Evolutionary conservation across 64 coral and sea anemone genomes (phyloP).

Genomic region (Montipora capricornis): DNA sequence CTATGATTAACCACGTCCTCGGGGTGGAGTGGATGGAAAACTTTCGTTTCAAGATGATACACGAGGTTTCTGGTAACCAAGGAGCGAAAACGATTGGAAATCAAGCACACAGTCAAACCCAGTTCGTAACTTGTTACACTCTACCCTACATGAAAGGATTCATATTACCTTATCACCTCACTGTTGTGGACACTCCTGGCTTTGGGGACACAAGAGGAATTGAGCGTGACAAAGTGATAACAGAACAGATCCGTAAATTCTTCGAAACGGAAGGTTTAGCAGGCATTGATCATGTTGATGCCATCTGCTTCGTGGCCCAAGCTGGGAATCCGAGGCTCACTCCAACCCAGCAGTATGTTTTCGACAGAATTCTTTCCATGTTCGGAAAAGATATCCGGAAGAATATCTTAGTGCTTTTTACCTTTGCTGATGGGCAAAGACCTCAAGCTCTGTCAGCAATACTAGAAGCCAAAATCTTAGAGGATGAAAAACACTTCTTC

Average conservation of each 20-base stretch:
- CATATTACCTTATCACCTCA: constrained; percentile 36
- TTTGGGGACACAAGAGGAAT: constrained; percentile 46
- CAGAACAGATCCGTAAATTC: constrained; percentile 37
- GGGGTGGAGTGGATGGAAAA: constrained; percentile 43
- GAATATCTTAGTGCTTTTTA: constrained; percentile 62
- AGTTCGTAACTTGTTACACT: constrained; percentile 59
- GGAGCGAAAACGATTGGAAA: too few species aligned
- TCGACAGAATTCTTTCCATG: constrained; percentile 67
- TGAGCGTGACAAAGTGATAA: constrained; percentile 37
- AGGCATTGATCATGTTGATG: constrained; percentile 70
- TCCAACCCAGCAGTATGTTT: constrained; percentile 59
- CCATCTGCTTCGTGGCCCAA: constrained; percentile 54
- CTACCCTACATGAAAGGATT: constrained; percentile 50
- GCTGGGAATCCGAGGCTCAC: constrained; percentile 67
- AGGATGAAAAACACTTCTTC: constrained; percentile 7
- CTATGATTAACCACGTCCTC: constrained; percentile 60
- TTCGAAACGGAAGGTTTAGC: constrained; percentile 44
- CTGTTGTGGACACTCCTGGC: neutral
- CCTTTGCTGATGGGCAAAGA: constrained; percentile 60
- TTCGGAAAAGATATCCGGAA: constrained; percentile 74
- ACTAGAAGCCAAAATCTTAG: constrained; percentile 11
- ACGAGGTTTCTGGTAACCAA: constrained; percentile 55
- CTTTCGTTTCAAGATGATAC: constrained; percentile 68
- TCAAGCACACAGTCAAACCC: constrained; percentile 35
- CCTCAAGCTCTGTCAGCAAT: constrained; percentile 56